A percentile compares a stretch with the other conserved stretches of the same genome.
phyloP scores from a whole-genome alignment of 2,888 invertebrate genomes.

The Chymomyza caudatula region DNA sequence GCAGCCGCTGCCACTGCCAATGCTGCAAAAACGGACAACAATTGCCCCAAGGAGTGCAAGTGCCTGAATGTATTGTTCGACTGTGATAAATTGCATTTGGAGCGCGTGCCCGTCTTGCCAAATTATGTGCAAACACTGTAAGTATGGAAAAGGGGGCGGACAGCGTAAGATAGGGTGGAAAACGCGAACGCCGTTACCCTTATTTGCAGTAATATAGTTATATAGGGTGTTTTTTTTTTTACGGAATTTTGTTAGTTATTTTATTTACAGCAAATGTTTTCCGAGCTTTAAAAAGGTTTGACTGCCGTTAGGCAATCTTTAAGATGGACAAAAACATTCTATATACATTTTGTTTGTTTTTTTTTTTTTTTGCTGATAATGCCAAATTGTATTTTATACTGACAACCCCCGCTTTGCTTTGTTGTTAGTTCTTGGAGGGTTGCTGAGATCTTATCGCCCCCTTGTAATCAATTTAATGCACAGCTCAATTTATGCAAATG shows the following conservation, averaged over 20 bases:
- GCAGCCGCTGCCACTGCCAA: slow-evolving; percentile 40
- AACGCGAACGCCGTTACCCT: neutral
- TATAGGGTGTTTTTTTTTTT: neutral
- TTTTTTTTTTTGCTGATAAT: slow-evolving; percentile 7
- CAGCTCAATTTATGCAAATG: slow-evolving; percentile 36
- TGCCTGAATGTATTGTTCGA: slow-evolving; percentile 87
- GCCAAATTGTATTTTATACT: neutral
- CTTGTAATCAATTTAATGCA: slow-evolving; percentile 71
- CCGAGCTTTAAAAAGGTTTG: too few relatives aligned
- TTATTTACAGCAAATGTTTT: neutral
- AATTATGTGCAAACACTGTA: slow-evolving; percentile 88
- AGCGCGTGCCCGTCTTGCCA: slow-evolving; percentile 86
- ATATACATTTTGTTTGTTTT: too few relatives aligned
- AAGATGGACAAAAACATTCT: neutral
- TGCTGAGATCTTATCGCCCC: slow-evolving; percentile 66
- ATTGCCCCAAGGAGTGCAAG: slow-evolving; percentile 83
- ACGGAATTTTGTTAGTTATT: neutral
- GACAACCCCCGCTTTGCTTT: neutral
- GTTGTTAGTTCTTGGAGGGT: slow-evolving; percentile 30
- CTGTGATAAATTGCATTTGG: slow-evolving; percentile 85
- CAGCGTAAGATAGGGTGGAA: neutral
- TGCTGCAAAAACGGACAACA: slow-evolving; percentile 35
- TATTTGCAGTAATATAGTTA: neutral
- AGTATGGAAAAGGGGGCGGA: slow-evolving; percentile 59
- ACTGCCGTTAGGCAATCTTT: too few relatives aligned